Conservation (phyloP, 2,797 vertebrate species). For the Echiichthys vipera region DNA sequence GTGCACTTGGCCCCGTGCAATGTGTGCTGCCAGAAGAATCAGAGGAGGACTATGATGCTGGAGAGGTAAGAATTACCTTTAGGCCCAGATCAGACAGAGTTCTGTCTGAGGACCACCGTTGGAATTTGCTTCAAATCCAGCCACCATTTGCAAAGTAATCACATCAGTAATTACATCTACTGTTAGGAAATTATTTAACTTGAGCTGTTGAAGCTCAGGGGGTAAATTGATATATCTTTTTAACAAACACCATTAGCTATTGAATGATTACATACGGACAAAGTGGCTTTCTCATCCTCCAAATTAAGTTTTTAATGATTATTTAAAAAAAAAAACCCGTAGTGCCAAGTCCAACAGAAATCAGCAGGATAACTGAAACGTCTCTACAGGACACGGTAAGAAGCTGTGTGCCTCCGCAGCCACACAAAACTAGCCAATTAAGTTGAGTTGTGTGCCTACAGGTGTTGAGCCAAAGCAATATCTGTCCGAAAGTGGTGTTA, state of each 20-base stretch:
- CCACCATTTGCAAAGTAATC: background rate
- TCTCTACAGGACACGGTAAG: background rate
- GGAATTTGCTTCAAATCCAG: background rate
- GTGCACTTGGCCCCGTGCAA: conserved; percentile 87
- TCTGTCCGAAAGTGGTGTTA: background rate
- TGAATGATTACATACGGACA: background rate
- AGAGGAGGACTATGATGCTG: conserved; percentile 88
- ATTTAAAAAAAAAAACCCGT: background rate
- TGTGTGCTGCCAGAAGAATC: conserved; percentile 83
- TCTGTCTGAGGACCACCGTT: background rate
- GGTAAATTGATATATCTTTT: background rate
- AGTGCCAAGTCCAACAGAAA: background rate
- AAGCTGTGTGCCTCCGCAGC: background rate
- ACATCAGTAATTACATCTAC: background rate
- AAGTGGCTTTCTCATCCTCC: background rate
- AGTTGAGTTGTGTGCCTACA: background rate
- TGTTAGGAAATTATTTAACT: background rate
- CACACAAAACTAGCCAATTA: background rate
- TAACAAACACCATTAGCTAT: background rate
- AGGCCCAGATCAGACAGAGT: background rate
- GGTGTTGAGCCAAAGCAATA: background rate
- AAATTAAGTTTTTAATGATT: background rate
- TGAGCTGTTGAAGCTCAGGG: background rate
- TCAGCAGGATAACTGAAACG: background rate
- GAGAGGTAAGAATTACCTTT: conserved; percentile 84